Evolutionary conservation across 2,113 vertebrate species (phyloP).

Genomic region (Speoplatyrhinus poulsoni): DNA sequence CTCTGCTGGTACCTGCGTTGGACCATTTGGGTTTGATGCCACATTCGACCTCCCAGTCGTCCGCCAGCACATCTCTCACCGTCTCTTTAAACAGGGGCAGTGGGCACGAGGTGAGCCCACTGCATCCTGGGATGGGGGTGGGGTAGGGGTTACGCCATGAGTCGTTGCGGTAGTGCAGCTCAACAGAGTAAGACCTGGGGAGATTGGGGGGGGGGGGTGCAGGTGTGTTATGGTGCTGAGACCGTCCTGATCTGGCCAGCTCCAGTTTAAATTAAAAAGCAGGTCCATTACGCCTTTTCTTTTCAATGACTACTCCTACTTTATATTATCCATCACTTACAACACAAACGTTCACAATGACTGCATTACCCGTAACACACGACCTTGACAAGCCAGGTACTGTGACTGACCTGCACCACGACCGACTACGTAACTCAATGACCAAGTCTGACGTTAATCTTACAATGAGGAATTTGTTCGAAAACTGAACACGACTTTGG

Average conservation of each 20-base stretch:
- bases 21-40: conserved; percentile 46
- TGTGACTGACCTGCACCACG: neutral
- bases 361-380: neutral
- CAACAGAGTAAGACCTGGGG: conserved; percentile 75
- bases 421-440: neutral
- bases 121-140: conserved; percentile 82
- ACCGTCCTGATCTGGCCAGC: too few relatives aligned
- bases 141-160: conserved; percentile 71
- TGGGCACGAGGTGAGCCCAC: conserved; percentile 75
- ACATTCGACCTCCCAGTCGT: conserved; percentile 82
- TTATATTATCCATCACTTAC: neutral
- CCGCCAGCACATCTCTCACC: conserved; percentile 73
- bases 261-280: too few relatives aligned
- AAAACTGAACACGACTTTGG: too few relatives aligned
- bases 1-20: conserved; percentile 46
- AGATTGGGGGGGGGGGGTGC: too few relatives aligned
- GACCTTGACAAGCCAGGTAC: too few relatives aligned
- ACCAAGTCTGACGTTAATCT: too few relatives aligned
- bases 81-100: conserved; percentile 78
- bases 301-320: too few relatives aligned
- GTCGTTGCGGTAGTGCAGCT: conserved; percentile 84
- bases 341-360: neutral
- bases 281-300: too few relatives aligned
- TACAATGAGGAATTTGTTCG: too few relatives aligned
- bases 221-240: neutral